These are phyloP conservation scores for Argyresthia goedartella DNA, from an alignment of 2,888 invertebrate genomes.

Conservation along the genomic window DNA sequence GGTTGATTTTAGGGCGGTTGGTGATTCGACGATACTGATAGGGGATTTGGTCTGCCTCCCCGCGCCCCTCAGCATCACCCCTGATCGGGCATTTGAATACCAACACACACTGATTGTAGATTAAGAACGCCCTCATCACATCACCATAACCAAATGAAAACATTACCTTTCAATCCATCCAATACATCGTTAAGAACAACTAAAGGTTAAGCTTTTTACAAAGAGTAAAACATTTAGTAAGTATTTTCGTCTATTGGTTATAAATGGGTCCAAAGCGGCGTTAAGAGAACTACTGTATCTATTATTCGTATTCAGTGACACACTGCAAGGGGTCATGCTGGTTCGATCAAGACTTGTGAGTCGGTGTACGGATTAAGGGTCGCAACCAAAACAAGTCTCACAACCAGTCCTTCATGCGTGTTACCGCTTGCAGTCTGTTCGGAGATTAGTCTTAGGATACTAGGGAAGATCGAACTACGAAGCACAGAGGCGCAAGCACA, in stretches of 20 bases:
- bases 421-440: conserved; percentile 65
- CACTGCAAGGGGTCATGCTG: conserved; percentile 64
- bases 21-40: conserved; percentile 62
- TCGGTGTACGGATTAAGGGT: no score
- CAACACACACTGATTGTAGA: conserved; percentile 73
- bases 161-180: conserved; percentile 65
- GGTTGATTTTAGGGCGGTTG: conserved; percentile 51
- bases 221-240: conserved; percentile 64
- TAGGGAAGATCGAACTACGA: conserved; percentile 55
- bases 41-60: conserved; percentile 55
- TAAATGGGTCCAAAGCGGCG: conserved; percentile 46
- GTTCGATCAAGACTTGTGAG: background rate
- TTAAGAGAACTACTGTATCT: conserved; percentile 25
- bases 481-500: conserved; percentile 68
- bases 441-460: conserved; percentile 33
- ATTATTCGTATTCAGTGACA: conserved; percentile 34
- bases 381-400: conserved; percentile 24
- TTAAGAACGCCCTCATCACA: conserved; percentile 61
- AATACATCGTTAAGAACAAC: conserved; percentile 58
- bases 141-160: conserved; percentile 66
- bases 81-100: conserved; percentile 79
- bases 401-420: conserved; percentile 33
- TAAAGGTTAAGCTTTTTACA: conserved; percentile 65
- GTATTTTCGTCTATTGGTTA: conserved; percentile 28
- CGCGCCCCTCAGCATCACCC: conserved; percentile 53